These are phyloP conservation scores for Chorisops tibialis DNA, from an alignment of 2,888 invertebrate species.

Conservation along the genomic window DNA sequence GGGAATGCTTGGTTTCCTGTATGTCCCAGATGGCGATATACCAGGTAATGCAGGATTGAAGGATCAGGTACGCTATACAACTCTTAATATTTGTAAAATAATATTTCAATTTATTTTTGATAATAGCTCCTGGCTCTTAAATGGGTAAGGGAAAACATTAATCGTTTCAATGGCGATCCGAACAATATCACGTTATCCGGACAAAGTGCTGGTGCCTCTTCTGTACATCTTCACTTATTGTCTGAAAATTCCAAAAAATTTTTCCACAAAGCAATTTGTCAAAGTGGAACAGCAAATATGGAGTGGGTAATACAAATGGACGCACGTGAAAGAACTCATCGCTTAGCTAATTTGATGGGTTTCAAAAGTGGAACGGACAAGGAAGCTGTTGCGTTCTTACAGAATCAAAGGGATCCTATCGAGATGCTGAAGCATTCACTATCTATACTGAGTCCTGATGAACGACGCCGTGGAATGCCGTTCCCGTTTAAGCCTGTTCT, in stretches of 20 bases:
- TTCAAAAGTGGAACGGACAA: conserved; percentile 32
- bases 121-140: conserved; percentile 53
- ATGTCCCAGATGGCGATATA: conserved; percentile 45
- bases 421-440: conserved; percentile 39
- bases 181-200: conserved; percentile 48
- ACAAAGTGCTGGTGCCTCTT: conserved; percentile 47
- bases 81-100: neutral
- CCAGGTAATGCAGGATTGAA: conserved; percentile 49
- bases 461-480: conserved; percentile 43
- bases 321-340: conserved; percentile 38
- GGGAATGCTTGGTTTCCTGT: conserved; percentile 47
- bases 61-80: conserved; percentile 42
- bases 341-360: conserved; percentile 42
- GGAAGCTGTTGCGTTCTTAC: conserved; percentile 33
- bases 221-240: conserved; percentile 45
- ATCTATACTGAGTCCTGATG: conserved; percentile 40
- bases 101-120: no score
- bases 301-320: conserved; percentile 46
- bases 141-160: conserved; percentile 52
- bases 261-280: conserved; percentile 48
- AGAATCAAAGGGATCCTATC: conserved; percentile 34
- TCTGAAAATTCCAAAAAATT: conserved; percentile 43
- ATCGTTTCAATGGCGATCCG: conserved; percentile 53
- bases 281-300: conserved; percentile 47
- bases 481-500: conserved; percentile 45